Conservation (phyloP, 2,888 invertebrate species). For the Nomada fucata region DNA sequence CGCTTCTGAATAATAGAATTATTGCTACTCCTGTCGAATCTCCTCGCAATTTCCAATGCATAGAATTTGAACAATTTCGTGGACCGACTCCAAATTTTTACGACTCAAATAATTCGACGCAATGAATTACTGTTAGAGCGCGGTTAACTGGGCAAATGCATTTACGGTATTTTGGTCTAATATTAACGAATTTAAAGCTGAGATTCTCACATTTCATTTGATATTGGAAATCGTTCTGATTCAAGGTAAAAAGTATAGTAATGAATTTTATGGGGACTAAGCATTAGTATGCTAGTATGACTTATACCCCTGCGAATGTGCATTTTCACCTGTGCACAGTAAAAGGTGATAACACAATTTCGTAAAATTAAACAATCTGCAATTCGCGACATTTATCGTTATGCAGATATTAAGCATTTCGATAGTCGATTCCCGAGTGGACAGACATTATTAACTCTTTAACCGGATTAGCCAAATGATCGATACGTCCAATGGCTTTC, state of each 20-base stretch:
- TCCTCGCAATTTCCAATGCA: neutral
- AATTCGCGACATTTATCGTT: neutral
- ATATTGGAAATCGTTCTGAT: no score
- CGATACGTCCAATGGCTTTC: constrained; percentile 27
- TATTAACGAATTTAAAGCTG: no score
- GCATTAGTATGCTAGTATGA: neutral
- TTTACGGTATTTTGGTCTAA: no score
- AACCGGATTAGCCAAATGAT: neutral
- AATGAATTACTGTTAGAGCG: neutral
- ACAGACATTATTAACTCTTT: neutral
- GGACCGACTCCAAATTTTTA: constrained; percentile 43
- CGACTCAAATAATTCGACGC: neutral
- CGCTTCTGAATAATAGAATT: constrained; percentile 20
- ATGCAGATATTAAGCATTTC: no score
- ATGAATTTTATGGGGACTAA: neutral
- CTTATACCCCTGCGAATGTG: neutral
- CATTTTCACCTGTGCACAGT: neutral
- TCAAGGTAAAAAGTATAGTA: no score
- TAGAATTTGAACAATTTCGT: constrained; percentile 29
- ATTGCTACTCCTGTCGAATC: constrained; percentile 10
- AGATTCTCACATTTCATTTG: no score
- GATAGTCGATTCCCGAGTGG: neutral
- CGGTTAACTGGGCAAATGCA: neutral
- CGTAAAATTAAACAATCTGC: neutral
- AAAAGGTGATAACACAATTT: neutral